Evolutionary conservation across 2,797 vertebrate genomes (phyloP), one percentile per base, ranked within the genome.

Genomic region (Aldrovandia affinis): DNA sequence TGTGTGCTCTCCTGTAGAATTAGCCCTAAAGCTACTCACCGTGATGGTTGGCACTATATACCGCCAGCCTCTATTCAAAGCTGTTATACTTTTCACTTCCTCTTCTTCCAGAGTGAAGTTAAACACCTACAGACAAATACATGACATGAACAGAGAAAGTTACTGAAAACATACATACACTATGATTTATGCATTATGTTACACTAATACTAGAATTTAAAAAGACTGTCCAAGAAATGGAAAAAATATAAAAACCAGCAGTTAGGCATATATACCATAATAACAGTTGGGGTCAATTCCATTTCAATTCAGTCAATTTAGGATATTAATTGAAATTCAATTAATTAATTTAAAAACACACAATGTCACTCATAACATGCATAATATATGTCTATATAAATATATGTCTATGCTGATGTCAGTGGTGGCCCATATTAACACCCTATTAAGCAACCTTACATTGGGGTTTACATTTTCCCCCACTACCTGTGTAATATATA

Each of bases 21-120:
- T 44, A 75, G 39, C 57, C 7, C 59, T 65, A 28, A 85, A 57
- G 15, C 42, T 28, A 90, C 95, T 95, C 93, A 99, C 98, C 82
- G 93, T 94, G 77, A 98, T 92, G 92, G 96, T 95, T 44, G 98
- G 98, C 70, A 99, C 95, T 0, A 99, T 99, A 90, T 98, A 99
- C 87, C 98, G 96, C 96, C 97, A 99, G 88, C 96, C 96, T 94
- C 93, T 97, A 90, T 98, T 97, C 86, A 99, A 89, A 0, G 87
- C 91, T 70, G 94, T 93, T 30, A 99, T 92, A 73, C 89, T 93
- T 84, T 93, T 95, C 95, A 98, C 96, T 90, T 99, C 98, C 44
- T 97, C 97, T 9, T 92, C 89, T 78, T 95, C 96, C 28, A 99
- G 95, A 63, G 88, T 96, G 75, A 99, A 99, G 89, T 99, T 96